Evolutionary conservation across 2,888 invertebrate species (phyloP), one percentile per base, ranked within the genome.

Genomic region (Plutella xylostella): DNA sequence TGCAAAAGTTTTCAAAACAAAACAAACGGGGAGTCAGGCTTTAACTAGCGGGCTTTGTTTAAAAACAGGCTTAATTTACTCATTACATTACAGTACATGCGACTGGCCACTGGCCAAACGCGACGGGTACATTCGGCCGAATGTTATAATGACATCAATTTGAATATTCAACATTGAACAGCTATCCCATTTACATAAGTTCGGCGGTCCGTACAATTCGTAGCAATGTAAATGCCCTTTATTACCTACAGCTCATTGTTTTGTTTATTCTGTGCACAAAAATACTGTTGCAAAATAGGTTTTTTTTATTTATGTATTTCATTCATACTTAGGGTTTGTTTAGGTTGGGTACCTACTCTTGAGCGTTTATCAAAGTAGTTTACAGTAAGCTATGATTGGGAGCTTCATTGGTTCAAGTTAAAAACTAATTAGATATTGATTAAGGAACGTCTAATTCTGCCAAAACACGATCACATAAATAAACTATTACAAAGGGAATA

Each of bases 71-170:
- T 75, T 71, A 79, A 82, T 77, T 78, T 71, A 72, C 80, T 79
- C 78, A 79, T 79, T 80, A 79, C 71, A 70, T 71, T 58, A 60
- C 61, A n/a, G n/a, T n/a, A 61, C 65, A 69, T 72, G 68, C 73
- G 62, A 68, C 76, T 82, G 82, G 82, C 82, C 66, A 62, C 63
- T 59, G 62, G 79, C 82, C 82, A 82, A 80, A 80, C 72, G 22
- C 28, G 63, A 71, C 65, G 67, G 64, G 66, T 67, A 63, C 65
- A 68, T 66, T 67, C 63, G 70, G 71, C 65, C 78, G 72, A 77
- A 79, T 76, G 79, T 80, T 83, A 83, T 83, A 83, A 83, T 82
- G 82, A 82, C 83, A 82, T 83, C 78, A 80, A 79, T 82, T 82
- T 82, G 80, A 83, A 83, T 83, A 83, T 82, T 82, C 80, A 80